Evolutionary conservation across 2,797 vertebrate species (phyloP).

Genomic region (Dallia pectoralis): DNA sequence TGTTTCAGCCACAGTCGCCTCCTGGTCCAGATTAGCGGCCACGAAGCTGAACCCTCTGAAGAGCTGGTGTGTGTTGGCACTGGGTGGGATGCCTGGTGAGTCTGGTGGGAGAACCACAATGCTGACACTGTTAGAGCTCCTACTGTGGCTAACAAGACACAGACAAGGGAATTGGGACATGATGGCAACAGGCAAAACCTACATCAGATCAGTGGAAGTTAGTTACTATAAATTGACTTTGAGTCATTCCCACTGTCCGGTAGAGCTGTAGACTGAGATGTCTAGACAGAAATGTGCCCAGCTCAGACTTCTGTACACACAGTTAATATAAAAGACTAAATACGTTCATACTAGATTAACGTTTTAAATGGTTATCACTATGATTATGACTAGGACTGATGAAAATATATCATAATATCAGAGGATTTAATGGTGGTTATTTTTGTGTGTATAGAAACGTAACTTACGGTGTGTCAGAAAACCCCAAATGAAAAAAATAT

Average conservation of each 20-base stretch:
- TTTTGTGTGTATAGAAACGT: not conserved
- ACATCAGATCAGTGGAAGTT: not conserved
- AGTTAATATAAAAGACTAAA: not conserved
- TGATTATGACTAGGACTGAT: not conserved
- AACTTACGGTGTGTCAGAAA: not conserved
- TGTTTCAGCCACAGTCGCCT: conserved; percentile 71
- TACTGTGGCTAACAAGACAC: not conserved
- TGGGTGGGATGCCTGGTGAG: conserved; percentile 92
- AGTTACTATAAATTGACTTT: not conserved
- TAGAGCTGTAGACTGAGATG: not conserved
- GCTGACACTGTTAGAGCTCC: not conserved
- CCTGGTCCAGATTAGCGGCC: conserved; percentile 84
- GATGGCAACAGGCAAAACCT: not conserved
- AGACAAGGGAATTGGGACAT: not conserved
- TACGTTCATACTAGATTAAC: not conserved
- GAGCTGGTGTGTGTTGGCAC: conserved; percentile 91
- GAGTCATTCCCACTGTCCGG: not conserved
- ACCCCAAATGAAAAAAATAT: not conserved
- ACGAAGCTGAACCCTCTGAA: conserved; percentile 97
- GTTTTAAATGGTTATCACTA: not conserved
- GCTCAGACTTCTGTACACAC: not conserved
- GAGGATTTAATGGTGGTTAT: not conserved
- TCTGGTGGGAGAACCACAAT: conserved; percentile 67
- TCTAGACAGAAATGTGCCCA: not conserved
- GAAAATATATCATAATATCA: not conserved